Conservation (phyloP, 2,113 vertebrate genomes). For the Nibea coibor region DNA sequence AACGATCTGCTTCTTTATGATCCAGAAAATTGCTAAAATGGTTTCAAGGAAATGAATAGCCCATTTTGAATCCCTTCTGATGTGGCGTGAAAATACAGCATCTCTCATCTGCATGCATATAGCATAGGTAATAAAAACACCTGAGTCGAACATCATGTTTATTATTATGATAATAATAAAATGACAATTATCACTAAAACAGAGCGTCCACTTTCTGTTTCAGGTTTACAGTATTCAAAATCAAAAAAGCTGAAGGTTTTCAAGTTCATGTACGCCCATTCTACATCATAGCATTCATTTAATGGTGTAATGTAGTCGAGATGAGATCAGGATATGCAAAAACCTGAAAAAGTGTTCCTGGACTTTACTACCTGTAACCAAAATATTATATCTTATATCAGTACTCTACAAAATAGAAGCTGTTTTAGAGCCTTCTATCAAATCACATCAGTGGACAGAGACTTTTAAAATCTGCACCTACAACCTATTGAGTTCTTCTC, state of each 20-base stretch:
- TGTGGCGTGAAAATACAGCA: not conserved
- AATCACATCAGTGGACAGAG: not conserved
- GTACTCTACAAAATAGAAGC: not conserved
- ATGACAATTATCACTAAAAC: not conserved
- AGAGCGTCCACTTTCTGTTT: too few relatives aligned
- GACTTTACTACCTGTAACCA: not conserved
- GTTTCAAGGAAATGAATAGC: constrained; percentile 49
- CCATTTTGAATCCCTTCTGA: constrained; percentile 8
- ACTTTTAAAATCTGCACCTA: not conserved
- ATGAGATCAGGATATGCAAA: not conserved
- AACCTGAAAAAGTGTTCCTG: not conserved
- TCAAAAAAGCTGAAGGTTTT: not conserved
- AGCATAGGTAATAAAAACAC: not conserved
- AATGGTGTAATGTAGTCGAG: not conserved
- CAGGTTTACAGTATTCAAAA: not conserved
- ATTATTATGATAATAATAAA: not conserved
- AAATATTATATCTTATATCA: not conserved
- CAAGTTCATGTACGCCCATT: not conserved
- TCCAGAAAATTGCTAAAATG: constrained; percentile 68
- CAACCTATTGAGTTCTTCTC: not conserved
- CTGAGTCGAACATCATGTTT: not conserved
- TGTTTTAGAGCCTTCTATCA: not conserved
- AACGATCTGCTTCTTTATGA: constrained; percentile 62
- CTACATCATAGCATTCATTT: not conserved
- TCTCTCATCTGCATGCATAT: constrained; percentile 6